Percentiles rank a stretch among this genome's conserved stretches.
phyloP scores from a whole-genome alignment of 64 coral and sea anemone species.

The Dendronephthya gigantea region DNA sequence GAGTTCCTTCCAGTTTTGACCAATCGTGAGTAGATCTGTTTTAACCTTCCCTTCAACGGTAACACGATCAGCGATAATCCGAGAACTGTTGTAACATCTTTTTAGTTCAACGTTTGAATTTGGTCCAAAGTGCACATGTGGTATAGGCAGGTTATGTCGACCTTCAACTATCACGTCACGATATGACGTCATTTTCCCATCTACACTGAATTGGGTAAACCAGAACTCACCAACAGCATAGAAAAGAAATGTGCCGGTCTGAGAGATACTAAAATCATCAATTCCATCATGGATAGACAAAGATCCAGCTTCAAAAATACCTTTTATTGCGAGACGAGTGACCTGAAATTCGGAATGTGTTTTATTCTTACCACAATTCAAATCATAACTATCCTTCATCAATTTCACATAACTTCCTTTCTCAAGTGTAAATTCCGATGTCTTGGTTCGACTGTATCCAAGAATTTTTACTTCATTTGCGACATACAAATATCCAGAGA shows the following conservation, averaged over 20 bases:
- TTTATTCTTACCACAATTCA: background rate
- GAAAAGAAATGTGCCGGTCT: background rate
- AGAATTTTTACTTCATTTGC: background rate
- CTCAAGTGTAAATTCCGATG: background rate
- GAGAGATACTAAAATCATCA: background rate
- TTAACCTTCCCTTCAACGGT: background rate
- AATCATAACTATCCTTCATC: background rate
- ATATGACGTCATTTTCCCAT: conserved; percentile 11
- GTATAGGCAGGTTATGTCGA: background rate
- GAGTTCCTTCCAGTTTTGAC: background rate
- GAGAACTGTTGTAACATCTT: background rate
- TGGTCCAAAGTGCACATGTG: background rate
- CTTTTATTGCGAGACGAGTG: background rate
- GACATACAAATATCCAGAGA: background rate
- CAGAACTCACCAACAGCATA: background rate
- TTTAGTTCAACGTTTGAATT: background rate
- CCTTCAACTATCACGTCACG: background rate
- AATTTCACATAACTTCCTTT: background rate
- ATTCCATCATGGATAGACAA: conserved; percentile 4
- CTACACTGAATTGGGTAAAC: background rate
- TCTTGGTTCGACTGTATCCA: background rate
- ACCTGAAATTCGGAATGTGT: background rate
- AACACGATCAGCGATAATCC: background rate
- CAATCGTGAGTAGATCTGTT: background rate
- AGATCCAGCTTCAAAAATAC: background rate